Percentiles rank a stretch among this genome's conserved stretches.
Conservation (phyloP, 2,888 invertebrate species). For the Lamproptera curius region DNA sequence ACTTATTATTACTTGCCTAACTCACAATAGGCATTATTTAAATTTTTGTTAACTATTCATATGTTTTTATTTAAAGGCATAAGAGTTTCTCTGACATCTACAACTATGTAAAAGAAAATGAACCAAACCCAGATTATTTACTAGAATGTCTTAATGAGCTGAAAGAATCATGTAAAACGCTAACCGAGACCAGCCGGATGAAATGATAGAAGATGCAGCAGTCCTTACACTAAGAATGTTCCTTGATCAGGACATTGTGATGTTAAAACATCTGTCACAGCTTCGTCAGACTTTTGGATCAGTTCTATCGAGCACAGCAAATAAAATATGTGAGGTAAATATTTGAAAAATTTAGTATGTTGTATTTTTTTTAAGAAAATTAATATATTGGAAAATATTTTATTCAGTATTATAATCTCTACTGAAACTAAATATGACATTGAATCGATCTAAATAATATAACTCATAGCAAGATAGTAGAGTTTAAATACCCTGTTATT, state of each 20-base stretch:
- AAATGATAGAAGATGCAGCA: slow-evolving; percentile 80
- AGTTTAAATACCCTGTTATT: too few relatives aligned
- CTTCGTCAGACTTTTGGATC: slow-evolving; percentile 80
- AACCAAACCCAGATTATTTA: slow-evolving; percentile 44
- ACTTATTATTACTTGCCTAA: too few relatives aligned
- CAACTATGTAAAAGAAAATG: slow-evolving; percentile 57
- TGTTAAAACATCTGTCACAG: slow-evolving; percentile 75
- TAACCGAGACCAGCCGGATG: slow-evolving; percentile 77
- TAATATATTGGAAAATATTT: too few relatives aligned
- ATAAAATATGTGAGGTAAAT: slow-evolving; percentile 77
- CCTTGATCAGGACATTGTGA: slow-evolving; percentile 77
- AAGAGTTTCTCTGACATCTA: slow-evolving; percentile 72
- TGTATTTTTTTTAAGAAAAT: too few relatives aligned
- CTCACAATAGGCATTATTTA: not conserved
- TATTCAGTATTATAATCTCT: too few relatives aligned
- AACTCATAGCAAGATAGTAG: too few relatives aligned
- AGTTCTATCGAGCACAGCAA: slow-evolving; percentile 69
- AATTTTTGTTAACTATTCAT: not conserved
- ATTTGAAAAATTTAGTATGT: too few relatives aligned
- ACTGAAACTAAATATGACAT: too few relatives aligned
- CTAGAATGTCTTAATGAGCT: slow-evolving; percentile 47
- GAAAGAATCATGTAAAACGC: slow-evolving; percentile 51
- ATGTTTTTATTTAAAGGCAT: slow-evolving; percentile 45
- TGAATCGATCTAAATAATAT: too few relatives aligned
- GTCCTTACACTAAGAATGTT: slow-evolving; percentile 80